phyloP scores from a whole-genome alignment of 92 coral and sea anemone species.

The Parazoanthus darwini region DNA sequence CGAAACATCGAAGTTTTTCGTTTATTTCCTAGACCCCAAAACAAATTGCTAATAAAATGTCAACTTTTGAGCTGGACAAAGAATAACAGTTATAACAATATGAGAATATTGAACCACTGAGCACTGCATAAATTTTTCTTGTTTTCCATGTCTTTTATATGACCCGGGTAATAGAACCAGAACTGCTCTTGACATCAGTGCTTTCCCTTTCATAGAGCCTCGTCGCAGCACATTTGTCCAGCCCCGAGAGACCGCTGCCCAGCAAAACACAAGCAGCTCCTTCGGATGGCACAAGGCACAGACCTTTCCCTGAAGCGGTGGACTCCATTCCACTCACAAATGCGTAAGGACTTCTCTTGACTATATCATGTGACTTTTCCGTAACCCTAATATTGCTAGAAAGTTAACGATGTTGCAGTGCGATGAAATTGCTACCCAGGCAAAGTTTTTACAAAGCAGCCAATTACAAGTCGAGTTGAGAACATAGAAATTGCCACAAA shows the following conservation, averaged over 20 bases:
- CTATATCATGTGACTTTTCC: neutral
- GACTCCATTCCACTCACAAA: constrained; percentile 77
- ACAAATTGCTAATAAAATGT: too few species aligned
- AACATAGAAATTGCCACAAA: too few species aligned
- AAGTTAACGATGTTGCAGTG: neutral
- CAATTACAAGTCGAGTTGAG: too few species aligned
- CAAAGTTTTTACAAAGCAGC: too few species aligned
- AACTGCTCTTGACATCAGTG: neutral
- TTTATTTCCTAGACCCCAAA: too few species aligned
- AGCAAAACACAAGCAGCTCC: constrained; percentile 53
- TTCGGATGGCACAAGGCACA: constrained; percentile 57
- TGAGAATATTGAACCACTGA: too few species aligned
- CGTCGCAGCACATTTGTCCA: constrained; percentile 74
- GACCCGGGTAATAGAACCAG: neutral
- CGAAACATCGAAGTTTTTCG: too few species aligned
- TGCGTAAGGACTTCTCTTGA: constrained; percentile 61
- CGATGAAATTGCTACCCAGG: too few species aligned
- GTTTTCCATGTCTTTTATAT: too few species aligned
- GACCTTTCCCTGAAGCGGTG: constrained; percentile 83
- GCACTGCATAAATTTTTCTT: too few species aligned
- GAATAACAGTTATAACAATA: too few species aligned
- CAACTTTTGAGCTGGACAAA: too few species aligned
- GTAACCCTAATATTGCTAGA: neutral
- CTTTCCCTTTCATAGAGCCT: constrained; percentile 54
- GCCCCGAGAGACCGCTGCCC: constrained; percentile 84